These are phyloP conservation scores for Heteractis magnifica DNA, from an alignment of 92 coral and sea anemone species.

Conservation along the genomic window DNA sequence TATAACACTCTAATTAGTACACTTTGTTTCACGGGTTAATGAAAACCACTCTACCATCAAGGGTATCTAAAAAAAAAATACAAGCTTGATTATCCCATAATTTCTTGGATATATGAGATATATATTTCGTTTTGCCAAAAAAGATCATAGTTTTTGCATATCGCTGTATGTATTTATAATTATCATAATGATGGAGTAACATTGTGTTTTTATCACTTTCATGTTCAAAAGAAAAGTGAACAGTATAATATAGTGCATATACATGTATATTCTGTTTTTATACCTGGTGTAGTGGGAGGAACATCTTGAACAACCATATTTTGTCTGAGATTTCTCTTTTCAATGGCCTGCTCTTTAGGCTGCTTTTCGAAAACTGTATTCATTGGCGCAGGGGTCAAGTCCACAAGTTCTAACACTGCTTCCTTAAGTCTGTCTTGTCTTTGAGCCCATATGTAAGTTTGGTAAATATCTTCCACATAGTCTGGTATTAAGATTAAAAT, in stretches of 20 bases:
- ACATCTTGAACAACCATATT: conserved; percentile 4
- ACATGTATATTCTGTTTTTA: background rate
- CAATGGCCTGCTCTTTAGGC: background rate
- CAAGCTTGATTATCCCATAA: too few species aligned
- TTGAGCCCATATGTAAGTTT: background rate
- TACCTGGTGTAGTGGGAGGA: conserved; percentile 4
- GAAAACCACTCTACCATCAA: too few species aligned
- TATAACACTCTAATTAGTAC: too few species aligned
- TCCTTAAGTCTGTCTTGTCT: background rate
- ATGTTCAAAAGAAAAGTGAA: too few species aligned
- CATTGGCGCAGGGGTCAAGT: conserved; percentile 8
- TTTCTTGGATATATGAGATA: too few species aligned
- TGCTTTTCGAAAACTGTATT: background rate
- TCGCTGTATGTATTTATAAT: too few species aligned
- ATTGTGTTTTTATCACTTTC: too few species aligned
- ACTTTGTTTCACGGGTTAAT: too few species aligned
- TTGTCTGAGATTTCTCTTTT: background rate
- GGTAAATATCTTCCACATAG: background rate
- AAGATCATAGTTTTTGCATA: background rate
- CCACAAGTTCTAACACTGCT: background rate
- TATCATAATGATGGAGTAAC: too few species aligned
- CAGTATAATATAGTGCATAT: too few species aligned
- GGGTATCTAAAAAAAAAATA: too few species aligned
- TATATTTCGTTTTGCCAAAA: too few species aligned
- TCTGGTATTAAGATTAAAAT: background rate